A percentile compares a stretch with the other conserved stretches of the same genome.
Conservation (phyloP, 2,113 vertebrate species). For the Pongo pygmaeus region DNA sequence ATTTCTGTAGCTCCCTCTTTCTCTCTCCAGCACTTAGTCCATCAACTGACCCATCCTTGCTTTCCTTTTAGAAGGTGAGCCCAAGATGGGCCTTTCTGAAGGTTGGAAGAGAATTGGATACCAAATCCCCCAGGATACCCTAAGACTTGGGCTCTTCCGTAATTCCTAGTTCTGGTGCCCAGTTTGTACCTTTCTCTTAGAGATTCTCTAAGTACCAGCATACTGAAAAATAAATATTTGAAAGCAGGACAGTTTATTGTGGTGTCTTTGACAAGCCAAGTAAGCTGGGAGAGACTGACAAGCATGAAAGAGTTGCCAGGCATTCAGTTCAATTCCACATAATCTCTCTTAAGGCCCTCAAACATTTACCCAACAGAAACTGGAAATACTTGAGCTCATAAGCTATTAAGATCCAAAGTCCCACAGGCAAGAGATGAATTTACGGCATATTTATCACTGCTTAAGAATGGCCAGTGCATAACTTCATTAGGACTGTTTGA, state of each 20-base stretch:
- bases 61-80: neutral
- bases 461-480: neutral
- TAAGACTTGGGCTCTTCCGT: neutral
- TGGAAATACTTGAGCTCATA: neutral
- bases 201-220: neutral
- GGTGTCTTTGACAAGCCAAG: neutral
- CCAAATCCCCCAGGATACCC: neutral
- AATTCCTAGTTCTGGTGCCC: neutral
- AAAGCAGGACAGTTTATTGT: neutral
- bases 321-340: neutral
- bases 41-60: neutral
- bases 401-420: neutral
- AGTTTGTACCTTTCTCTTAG: conserved; percentile 1
- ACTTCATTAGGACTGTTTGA: neutral
- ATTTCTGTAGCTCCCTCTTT: neutral
- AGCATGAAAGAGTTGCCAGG: neutral
- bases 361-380: conserved; percentile 26
- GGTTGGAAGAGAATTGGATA: neutral
- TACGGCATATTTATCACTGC: neutral
- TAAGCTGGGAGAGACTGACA: neutral
- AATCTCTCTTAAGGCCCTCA: neutral
- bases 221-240: neutral
- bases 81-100: neutral
- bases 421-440: neutral
- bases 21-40: neutral